Evolutionary conservation across 2,797 vertebrate species (phyloP), one percentile per base, ranked within the genome.

Genomic region (Fistularia commersonii): DNA sequence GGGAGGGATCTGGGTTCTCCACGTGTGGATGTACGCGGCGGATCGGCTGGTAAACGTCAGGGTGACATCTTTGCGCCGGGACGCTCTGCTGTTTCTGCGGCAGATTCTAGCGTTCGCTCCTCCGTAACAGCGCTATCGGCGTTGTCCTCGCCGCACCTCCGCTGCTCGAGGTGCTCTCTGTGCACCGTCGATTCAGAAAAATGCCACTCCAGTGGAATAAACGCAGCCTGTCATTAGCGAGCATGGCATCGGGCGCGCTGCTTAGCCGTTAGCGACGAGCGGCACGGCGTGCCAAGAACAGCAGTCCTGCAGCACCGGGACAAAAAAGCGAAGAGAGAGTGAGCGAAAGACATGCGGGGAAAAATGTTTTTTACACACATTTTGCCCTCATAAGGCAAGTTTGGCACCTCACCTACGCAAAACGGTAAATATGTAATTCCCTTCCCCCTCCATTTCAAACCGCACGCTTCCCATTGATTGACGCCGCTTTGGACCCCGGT

Each of bases 211-310:
- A 79, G 75, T 83, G 75, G 75, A 87, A 85, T 69, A 83, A 74
- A 64, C 66, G 69, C 73, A 87, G 75, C 76, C 88, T 86, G 76
- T 89, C 77, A 90, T 90, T 88, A 90, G 72, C 0, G 45, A 80
- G 75, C 81, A 81, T 82, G 76, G 81, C 83, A 84, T 23, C 52
- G 74, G 81, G 79, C 83, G 81, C 74, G 76, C 78, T 82, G 79
- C 82, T 81, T 78, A 84, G 81, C 80, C 81, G 82, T 84, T 80
- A 85, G 73, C 8, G 38, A 62, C 48, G 74, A 76, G 64, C 33
- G 54, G 11, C 15, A 5, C 13, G 51, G 14, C 15, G 52, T 67
- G 83, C 83, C 82, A 83, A 82, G 63, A 84, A 77, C 75, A 79
- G 67, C 72, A 70, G 10, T 11, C 55, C 73, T 60, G 54, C 81